These are phyloP conservation scores for Eretmocerus hayati DNA, from an alignment of 2,888 invertebrate genomes.

Conservation along the genomic window DNA sequence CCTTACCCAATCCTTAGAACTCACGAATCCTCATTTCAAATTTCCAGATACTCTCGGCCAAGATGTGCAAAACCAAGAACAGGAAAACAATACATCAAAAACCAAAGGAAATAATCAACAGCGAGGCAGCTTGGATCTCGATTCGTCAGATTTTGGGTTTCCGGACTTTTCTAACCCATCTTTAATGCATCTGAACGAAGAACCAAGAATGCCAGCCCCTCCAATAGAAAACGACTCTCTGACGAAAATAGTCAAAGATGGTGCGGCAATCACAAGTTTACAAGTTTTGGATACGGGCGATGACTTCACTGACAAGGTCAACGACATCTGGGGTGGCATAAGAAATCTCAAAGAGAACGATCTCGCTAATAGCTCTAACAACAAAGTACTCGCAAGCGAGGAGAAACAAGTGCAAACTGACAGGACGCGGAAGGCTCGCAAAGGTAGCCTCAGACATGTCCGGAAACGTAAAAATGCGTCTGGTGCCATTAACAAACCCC, in stretches of 20 bases:
- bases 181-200: conserved; percentile 29
- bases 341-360: conserved; percentile 21
- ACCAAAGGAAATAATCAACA: no score
- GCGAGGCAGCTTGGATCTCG: no score
- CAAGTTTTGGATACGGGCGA: conserved; percentile 30
- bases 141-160: conserved; percentile 14
- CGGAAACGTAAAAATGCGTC: conserved; percentile 14
- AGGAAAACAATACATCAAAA: not conserved
- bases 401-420: conserved; percentile 14
- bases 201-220: conserved; percentile 29
- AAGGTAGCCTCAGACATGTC: conserved; percentile 15
- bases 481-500: not conserved
- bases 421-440: conserved; percentile 5
- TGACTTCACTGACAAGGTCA: conserved; percentile 31
- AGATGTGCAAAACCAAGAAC: no score
- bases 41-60: no score
- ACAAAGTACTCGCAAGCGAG: conserved; percentile 5
- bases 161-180: conserved; percentile 22
- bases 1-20: no score
- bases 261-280: conserved; percentile 30
- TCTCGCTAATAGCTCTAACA: conserved; percentile 1
- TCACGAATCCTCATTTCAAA: no score
- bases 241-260: conserved; percentile 32
- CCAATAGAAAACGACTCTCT: conserved; percentile 33
- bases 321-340: conserved; percentile 35